phyloP scores from a whole-genome alignment of 2,797 vertebrate species.

The Phalloptychus januarius region DNA sequence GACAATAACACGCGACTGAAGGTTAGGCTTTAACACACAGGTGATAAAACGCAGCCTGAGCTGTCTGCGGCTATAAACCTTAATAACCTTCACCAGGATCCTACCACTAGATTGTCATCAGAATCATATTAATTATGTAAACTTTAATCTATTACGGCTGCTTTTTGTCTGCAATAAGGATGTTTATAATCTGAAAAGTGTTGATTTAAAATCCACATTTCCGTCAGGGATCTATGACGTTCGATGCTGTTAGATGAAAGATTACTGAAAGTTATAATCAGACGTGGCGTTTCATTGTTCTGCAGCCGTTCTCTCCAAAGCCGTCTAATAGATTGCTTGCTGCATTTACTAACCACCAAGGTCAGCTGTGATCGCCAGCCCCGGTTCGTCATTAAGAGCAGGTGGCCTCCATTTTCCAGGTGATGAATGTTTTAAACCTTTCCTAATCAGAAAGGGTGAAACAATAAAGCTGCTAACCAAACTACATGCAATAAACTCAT shows the following conservation, averaged over 20 bases:
- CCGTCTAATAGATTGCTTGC: conserved; percentile 24
- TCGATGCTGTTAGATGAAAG: background rate
- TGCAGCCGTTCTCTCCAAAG: conserved; percentile 6
- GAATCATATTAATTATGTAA: background rate
- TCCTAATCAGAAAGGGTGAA: conserved; percentile 47
- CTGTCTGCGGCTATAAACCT: conserved; percentile 16
- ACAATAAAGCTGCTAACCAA: conserved; percentile 57
- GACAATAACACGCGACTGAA: conserved; percentile 37
- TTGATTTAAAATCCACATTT: background rate
- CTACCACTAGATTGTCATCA: conserved; percentile 8
- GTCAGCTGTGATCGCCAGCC: conserved; percentile 46
- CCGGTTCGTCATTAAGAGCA: conserved; percentile 52
- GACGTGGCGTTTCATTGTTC: conserved; percentile 15
- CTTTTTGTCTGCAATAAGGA: background rate
- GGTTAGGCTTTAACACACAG: conserved; percentile 24
- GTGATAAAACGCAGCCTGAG: conserved; percentile 1
- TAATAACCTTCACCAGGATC: conserved; percentile 10
- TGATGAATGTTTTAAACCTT: conserved; percentile 38
- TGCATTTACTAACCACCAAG: conserved; percentile 50
- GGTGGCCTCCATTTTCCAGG: conserved; percentile 33
- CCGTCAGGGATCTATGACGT: background rate
- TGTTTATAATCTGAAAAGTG: background rate
- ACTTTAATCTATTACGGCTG: background rate
- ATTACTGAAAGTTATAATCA: background rate
- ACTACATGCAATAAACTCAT: conserved; percentile 24